These are phyloP conservation scores for Otolemur garnettii DNA, from an alignment of 2,113 vertebrate genomes.

Conservation along the genomic window DNA sequence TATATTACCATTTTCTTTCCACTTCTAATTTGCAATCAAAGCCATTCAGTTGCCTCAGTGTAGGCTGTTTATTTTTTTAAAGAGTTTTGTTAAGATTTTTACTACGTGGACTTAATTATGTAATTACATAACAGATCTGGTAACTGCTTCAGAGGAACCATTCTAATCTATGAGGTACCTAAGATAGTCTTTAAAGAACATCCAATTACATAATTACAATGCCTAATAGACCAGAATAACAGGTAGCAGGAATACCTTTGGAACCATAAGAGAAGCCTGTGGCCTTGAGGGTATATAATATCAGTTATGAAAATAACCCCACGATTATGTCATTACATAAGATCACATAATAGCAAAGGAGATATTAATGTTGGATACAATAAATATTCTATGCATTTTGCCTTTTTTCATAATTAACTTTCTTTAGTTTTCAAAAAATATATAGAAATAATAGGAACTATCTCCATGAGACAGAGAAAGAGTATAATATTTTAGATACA, in stretches of 20 bases:
- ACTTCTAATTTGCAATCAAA: constrained; percentile 50
- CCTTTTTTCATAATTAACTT: constrained; percentile 28
- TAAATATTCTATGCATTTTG: constrained; percentile 66
- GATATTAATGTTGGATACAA: constrained; percentile 67
- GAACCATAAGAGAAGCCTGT: constrained; percentile 73
- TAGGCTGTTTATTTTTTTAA: constrained; percentile 74
- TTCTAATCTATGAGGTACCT: constrained; percentile 82
- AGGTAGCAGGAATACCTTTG: constrained; percentile 75
- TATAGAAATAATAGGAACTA: constrained; percentile 58
- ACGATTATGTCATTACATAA: constrained; percentile 77
- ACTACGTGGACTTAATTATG: constrained; percentile 81
- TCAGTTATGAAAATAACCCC: constrained; percentile 78
- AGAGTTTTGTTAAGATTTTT: constrained; percentile 82
- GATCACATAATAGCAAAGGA: constrained; percentile 66
- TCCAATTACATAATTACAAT: constrained; percentile 83
- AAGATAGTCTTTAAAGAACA: constrained; percentile 83
- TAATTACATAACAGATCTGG: constrained; percentile 80
- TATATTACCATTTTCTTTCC: not conserved
- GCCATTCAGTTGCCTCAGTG: constrained; percentile 44
- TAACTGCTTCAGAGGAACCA: constrained; percentile 83
- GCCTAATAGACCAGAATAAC: constrained; percentile 81
- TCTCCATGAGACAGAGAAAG: constrained; percentile 65
- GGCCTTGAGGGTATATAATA: constrained; percentile 72
- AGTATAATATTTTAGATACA: constrained; percentile 55
- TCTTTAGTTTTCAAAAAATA: constrained; percentile 64